Conservation (phyloP, 2,888 invertebrate genomes). For the Sympetrum striolatum region DNA sequence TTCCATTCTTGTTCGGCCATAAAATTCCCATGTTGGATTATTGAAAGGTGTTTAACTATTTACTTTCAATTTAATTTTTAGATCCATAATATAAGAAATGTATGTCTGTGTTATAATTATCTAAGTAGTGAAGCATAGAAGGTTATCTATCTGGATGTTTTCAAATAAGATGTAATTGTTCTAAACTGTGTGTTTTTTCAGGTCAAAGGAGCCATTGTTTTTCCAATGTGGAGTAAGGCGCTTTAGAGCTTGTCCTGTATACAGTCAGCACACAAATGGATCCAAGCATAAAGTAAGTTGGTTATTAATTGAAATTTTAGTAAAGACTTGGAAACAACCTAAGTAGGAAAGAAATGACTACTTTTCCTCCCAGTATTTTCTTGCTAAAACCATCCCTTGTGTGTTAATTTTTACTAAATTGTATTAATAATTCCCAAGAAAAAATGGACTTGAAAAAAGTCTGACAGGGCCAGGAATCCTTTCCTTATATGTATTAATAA, state of each 20-base stretch:
- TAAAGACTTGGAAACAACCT: background rate
- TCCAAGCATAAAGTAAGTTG: conserved; percentile 87
- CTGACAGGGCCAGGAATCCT: too few relatives aligned
- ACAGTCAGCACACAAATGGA: conserved; percentile 92
- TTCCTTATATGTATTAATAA: too few relatives aligned
- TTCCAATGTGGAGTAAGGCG: conserved; percentile 95
- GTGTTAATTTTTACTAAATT: too few relatives aligned
- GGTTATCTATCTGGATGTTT: too few relatives aligned
- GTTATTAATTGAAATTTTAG: background rate
- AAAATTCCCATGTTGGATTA: too few relatives aligned
- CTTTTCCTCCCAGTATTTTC: background rate
- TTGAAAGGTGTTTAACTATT: too few relatives aligned
- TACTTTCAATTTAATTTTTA: too few relatives aligned
- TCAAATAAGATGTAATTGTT: background rate
- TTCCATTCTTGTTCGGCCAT: too few relatives aligned
- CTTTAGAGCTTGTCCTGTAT: conserved; percentile 87
- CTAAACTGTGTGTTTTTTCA: conserved; percentile 54
- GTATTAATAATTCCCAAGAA: too few relatives aligned
- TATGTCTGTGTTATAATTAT: too few relatives aligned
- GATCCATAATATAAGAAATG: too few relatives aligned
- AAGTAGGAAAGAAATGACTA: conserved; percentile 1
- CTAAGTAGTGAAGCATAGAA: background rate
- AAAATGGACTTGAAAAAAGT: too few relatives aligned
- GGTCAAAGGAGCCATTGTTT: conserved; percentile 89
- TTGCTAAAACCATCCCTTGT: background rate